Base-by-base conservation (phyloP, 2,797 vertebrate genomes). In the Poecilia wingei region DNA sequence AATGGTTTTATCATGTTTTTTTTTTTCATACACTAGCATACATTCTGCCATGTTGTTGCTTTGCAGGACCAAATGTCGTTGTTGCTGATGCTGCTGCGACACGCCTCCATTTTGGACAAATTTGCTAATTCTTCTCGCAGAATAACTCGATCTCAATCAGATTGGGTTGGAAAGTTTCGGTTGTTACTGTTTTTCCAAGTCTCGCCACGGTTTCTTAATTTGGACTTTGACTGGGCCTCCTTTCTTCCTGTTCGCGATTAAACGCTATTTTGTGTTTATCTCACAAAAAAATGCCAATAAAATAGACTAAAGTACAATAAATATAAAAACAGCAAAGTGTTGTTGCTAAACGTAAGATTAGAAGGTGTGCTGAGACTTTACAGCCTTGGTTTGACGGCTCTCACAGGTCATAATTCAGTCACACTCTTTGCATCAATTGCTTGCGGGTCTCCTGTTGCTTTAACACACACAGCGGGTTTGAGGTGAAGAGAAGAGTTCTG, bases 371-470 rank as follows among this genome's bases (percentile, higher is more conserved):
- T 14, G 25, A 45, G 41, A 70, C 39, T n/a, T 43, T 70, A 25
- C 25, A 28, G 39, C 51, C 22, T 33, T 72, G 41, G 31, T 33
- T 41, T 45, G 13, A 28, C 20, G 80, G 6, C n/a, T 1, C 18
- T 74, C 22, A 22, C 33, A 49, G 31, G 36, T 57, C 14, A 0
- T 53, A 47, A 72, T 75, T 70, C 72, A 75, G 20, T 61, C 81
- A 57, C 64, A 83, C 39, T 9, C 69, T 85, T 80, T 79, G 73
- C 80, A 71, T 81, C n/a, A 59, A 31, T 9, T 51, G 74, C 75
- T 51, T 0, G 2, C 69, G 16, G 71, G 71, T 49, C 75, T 82
- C 78, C 81, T 82, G 86, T 79, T 78, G 82, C 74, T 83, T 78
- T 13, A 49, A 33, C 59, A 45, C 75, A 69, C 49, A 55, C 39